A percentile compares a stretch with the other conserved stretches of the same genome.
phyloP scores from a whole-genome alignment of 2,113 vertebrate species.

The Peromyscus maniculatus region DNA sequence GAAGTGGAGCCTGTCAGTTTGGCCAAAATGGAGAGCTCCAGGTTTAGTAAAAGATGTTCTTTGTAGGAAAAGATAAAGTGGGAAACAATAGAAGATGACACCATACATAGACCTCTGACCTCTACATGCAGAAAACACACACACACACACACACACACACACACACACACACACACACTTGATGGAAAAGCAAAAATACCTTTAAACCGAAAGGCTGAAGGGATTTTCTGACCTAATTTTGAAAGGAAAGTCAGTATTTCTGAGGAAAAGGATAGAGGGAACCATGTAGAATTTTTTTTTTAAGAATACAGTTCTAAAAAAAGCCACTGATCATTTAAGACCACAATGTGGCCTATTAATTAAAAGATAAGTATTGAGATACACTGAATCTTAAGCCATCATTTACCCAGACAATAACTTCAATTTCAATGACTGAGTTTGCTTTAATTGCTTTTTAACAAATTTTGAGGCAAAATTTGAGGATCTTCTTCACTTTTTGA shows the following conservation, averaged over 20 bases:
- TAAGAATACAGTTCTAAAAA: neutral
- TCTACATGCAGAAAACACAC: neutral
- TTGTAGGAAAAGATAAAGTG: neutral
- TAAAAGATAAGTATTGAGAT: conserved; percentile 3
- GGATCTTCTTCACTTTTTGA: neutral
- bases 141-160: neutral
- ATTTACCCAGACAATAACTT: conserved; percentile 32
- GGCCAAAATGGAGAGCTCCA: neutral
- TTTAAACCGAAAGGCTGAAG: neutral
- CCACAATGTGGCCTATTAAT: conserved; percentile 10
- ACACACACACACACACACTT: neutral
- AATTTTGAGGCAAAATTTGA: neutral
- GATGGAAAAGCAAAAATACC: neutral
- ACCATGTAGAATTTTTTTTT: neutral
- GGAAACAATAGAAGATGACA: neutral
- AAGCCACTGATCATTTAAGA: neutral
- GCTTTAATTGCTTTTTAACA: conserved; percentile 52
- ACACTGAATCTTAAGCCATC: conserved; percentile 52
- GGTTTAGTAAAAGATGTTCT: neutral
- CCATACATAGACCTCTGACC: neutral
- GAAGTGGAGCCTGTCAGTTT: neutral
- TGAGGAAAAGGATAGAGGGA: neutral
- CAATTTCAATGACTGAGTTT: conserved; percentile 23
- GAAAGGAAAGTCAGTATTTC: neutral
- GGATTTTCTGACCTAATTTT: neutral